phyloP scores from a whole-genome alignment of 2,797 vertebrate genomes.

The Tolypeutes matacus region DNA sequence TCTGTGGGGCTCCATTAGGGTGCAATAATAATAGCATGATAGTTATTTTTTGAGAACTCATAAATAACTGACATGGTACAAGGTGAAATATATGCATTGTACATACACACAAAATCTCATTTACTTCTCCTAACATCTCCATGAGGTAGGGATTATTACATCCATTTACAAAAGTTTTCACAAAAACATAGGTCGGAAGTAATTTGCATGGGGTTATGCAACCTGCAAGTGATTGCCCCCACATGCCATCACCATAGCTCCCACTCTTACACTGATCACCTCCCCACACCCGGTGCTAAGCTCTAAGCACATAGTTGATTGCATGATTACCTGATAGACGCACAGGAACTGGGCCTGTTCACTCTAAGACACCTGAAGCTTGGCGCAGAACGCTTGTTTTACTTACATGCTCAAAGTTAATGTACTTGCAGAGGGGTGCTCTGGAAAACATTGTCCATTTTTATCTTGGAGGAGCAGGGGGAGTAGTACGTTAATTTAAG shows the following conservation, averaged over 20 bases:
- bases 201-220: not conserved
- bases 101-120: not conserved
- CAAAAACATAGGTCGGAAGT: not conserved
- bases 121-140: not conserved
- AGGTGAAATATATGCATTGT: not conserved
- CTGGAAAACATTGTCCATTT: slow-evolving; percentile 36
- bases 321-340: not conserved
- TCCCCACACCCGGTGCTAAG: not conserved
- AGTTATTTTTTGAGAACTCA: slow-evolving; percentile 12
- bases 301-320: not conserved
- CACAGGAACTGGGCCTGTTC: not conserved
- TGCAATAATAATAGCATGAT: not conserved
- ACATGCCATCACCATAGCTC: not conserved
- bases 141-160: not conserved
- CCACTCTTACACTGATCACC: not conserved
- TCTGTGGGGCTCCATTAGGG: not conserved
- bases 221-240: not conserved
- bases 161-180: slow-evolving; percentile 17
- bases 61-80: not conserved
- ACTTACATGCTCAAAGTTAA: not conserved
- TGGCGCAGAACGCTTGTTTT: not conserved
- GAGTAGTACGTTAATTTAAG: not conserved
- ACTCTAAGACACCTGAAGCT: not conserved
- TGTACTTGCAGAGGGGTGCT: not conserved
- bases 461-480: not conserved